A percentile compares a stretch with the other conserved stretches of the same genome.
Conservation (phyloP, 1,140 invertebrate genomes). For the Bombus waltoni region DNA sequence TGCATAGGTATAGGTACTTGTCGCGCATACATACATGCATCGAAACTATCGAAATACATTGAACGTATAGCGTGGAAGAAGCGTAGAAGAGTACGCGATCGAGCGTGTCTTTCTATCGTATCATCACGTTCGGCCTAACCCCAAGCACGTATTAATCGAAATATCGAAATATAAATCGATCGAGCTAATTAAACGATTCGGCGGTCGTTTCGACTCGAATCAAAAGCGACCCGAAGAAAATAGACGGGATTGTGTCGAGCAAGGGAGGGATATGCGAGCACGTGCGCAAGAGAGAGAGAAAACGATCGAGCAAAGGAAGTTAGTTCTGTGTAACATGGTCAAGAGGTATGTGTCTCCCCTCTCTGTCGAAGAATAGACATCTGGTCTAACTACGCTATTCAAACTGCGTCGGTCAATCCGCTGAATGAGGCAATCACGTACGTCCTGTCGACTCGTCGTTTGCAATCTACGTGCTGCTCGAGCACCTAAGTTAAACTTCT, state of each 20-base stretch:
- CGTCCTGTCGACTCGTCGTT: constrained; percentile 76
- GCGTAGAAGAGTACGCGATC: no score
- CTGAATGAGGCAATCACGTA: constrained; percentile 82
- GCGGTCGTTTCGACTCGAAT: background rate
- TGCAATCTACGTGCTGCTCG: constrained; percentile 33
- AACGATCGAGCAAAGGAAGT: background rate
- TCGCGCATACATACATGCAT: no score
- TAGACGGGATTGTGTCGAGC: background rate
- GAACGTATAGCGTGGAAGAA: no score
- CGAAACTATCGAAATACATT: no score
- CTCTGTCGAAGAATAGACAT: constrained; percentile 60
- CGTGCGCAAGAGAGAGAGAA: background rate
- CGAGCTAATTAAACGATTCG: no score
- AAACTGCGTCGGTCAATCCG: constrained; percentile 78
- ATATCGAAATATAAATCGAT: background rate
- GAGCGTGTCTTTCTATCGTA: no score
- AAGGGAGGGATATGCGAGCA: background rate
- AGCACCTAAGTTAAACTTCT: constrained; percentile 17
- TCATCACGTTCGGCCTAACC: no score
- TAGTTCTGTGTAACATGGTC: constrained; percentile 23
- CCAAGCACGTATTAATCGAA: background rate
- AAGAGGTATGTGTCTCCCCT: constrained; percentile 43
- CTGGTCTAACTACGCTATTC: constrained; percentile 78
- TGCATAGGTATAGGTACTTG: no score
- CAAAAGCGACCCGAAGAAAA: background rate